Base-by-base conservation (phyloP, 2,888 invertebrate genomes). In the Drymonia ruficornis region DNA sequence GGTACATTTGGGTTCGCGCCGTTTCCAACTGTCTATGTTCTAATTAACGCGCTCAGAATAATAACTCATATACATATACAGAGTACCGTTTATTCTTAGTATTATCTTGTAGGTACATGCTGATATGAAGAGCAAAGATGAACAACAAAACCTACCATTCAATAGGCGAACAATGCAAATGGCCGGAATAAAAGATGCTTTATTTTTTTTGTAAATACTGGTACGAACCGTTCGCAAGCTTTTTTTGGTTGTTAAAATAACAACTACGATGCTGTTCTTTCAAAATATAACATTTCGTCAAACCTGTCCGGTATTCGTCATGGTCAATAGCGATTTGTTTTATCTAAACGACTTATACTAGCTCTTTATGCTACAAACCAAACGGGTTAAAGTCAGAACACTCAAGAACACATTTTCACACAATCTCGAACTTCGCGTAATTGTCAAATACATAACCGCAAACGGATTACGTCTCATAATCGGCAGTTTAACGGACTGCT, bases 1-100 rank as follows among this genome's bases (percentile, higher is more conserved):
- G 70, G 72, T 63, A 56, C 45, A 52, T 58, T 61, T 67, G 66
- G 70, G 65, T 66, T 60, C 58, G 60, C 50, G 52, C 52, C 52
- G 49, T 13, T 53, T 52, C 56, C 49, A 58, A 65, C 62, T 67
- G 62, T 61, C 49, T 56, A 62, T 56, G 67, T 52, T 71, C 60
- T 63, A 65, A 72, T 65, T 70, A 67, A 62, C 65, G 56, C 46
- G 60, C 34, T 40, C 13, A n/a, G 29, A 49, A 49, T 44, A 53
- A 51, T 52, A 47, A 47, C 16, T 47, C 23, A 36, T 47, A 15
- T 29, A 42, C 46, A 15, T 29, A 42, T 12, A 53, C 54, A 63
- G 59, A 57, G 55, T 18, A 47, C 48, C 49, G 56, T 52, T 55
- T 59, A 53, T 54, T 29, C 15, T 8, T 9, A n/a, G 15, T 15